Conservation (phyloP, 1,140 invertebrate genomes). For the Teleopsis dalmanni region DNA sequence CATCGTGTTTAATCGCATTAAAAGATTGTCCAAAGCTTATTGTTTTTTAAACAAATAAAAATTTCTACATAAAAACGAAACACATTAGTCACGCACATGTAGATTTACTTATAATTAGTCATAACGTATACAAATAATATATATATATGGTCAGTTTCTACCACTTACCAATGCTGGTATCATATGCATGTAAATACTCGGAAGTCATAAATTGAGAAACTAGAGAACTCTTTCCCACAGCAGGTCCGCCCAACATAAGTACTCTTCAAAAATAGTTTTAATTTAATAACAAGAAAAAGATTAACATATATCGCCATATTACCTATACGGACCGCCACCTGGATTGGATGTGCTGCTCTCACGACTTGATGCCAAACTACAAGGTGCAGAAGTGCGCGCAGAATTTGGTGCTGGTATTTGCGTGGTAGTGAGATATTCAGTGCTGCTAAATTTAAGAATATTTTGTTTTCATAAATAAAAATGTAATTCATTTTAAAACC, state of each 20-base stretch:
- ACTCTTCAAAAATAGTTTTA: too few relatives aligned
- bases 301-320: slow-evolving; percentile 2
- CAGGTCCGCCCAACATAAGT: slow-evolving; percentile 77
- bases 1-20: too few relatives aligned
- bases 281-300: too few relatives aligned
- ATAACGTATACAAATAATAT: too few relatives aligned
- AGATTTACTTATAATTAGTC: too few relatives aligned
- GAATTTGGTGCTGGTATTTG: slow-evolving; percentile 50
- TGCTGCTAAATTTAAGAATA: slow-evolving; percentile 46
- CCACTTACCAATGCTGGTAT: slow-evolving; percentile 73
- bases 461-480: too few relatives aligned
- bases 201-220: slow-evolving; percentile 96
- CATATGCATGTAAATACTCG: slow-evolving; percentile 89
- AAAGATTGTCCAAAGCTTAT: too few relatives aligned
- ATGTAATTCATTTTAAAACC: neutral
- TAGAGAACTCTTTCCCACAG: slow-evolving; percentile 89
- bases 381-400: slow-evolving; percentile 63
- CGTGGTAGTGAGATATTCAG: slow-evolving; percentile 57
- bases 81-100: too few relatives aligned
- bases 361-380: slow-evolving; percentile 57
- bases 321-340: slow-evolving; percentile 42
- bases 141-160: too few relatives aligned
- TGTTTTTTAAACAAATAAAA: too few relatives aligned
- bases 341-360: slow-evolving; percentile 52
- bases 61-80: too few relatives aligned